Evolutionary conservation across 2,888 invertebrate species (phyloP), one percentile per base, ranked within the genome.

Genomic region (Drepanosiphum platanoidis): DNA sequence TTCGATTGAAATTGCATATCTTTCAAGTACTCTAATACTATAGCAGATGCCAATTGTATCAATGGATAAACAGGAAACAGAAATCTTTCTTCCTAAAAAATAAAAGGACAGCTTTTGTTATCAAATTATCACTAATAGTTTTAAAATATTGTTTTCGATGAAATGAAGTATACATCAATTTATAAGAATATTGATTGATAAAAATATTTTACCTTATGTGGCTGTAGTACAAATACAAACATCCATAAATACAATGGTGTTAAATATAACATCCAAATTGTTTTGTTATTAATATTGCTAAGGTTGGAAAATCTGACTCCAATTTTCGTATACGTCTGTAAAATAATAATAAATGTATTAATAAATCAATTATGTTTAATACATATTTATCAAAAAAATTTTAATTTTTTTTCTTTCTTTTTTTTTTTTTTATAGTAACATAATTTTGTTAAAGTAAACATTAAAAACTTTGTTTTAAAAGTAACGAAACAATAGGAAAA

Each of bases 21-120:
- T 91, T 90, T 46, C 91, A 71, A 18, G 92, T 90, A 89, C 93
- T 94, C 88, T 91, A 92, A 74, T 96, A 91, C 90, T 96, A 96
- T 90, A 96, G 95, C 32, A 0, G 95, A 95, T 80, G 93, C 93
- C 32, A 97, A 91, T 87, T 96, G 95, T 86, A 98, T 93, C 91
- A 98, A 91, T 18, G 97, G 97, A 91, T 98, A 99, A 15, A 97
- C 92, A 0, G 99, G 99, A 90, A 96, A 99, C 75, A 99, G 91
- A 91, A 98, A 98, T 87, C 96, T 92, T 90, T 94, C 93, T 89
- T 93, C 93, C 92, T 93, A 88, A 61, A 89, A 88, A 78, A 87
- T 86, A 78, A 77, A 71, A 86, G n/a, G n/a, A 78, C 72, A 70
- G n/a, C n/a, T n/a, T n/a, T 66, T 58, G 18, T 58, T 71, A 74